Base-by-base conservation (phyloP, 2,797 vertebrate genomes). In the Discoglossus pictus region DNA sequence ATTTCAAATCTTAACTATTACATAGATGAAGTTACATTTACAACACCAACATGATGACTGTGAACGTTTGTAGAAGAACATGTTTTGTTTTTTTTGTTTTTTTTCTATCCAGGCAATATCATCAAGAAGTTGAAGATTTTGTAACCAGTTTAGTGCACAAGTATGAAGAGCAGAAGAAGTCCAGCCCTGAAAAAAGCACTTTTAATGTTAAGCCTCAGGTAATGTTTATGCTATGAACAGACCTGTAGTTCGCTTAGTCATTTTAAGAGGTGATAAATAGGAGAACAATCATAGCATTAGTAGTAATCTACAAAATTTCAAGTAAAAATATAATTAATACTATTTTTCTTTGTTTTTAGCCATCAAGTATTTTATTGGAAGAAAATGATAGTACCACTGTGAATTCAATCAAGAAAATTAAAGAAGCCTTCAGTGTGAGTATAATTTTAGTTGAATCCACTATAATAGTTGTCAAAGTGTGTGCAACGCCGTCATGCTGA, bases 81-180 rank as follows among this genome's bases (percentile, higher is more conserved):
- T n/a, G n/a, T n/a, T 1, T 18, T 46, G 43, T 2, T 6, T n/a
- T n/a, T n/a, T n/a, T 46, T 7, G 9, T 5, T 15, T 11, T 21
- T 3, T 50, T 77, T 42, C 38, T 11, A 36, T 40, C 7, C 70
- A 99, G 97, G 82, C 88, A 90, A 7, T 96, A 89, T 76, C 95
- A 93, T 78, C 94, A 96, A 81, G 96, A 99, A 88, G 92, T 99
- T 74, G 97, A 99, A 84, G 96, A 98, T 72, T 90, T 88, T 81
- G 75, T 99, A 77, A 92, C 83, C 76, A 81, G 62, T 77, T 86
- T 99, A 75, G 87, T 93, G 79, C 85, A 90, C 72, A 94, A 91
- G 75, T 92, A 94, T 1, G 92, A 94, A 71, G 90, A 89, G 42
- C 83, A 88, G 38, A 83, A 82, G 73, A 88, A 72, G 69, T 71